Percentiles rank a stretch among this genome's conserved stretches.
These are phyloP conservation scores for Pseudomyrmex cubaensis DNA, from an alignment of 1,140 invertebrate species.

Conservation along the genomic window DNA sequence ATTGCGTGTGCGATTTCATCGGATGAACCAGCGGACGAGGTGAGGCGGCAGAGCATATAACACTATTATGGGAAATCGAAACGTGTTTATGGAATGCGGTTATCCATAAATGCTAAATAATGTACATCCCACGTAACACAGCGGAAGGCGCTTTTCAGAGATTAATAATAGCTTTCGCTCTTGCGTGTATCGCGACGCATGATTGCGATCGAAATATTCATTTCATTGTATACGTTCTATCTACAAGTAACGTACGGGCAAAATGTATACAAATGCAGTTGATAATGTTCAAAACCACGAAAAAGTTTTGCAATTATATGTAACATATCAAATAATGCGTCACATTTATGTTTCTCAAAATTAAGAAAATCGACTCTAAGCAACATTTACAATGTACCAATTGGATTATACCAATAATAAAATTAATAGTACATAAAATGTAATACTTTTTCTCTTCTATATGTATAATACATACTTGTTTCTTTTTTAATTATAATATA, in stretches of 20 bases:
- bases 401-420: no score
- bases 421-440: no score
- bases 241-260: background rate
- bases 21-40: conserved; percentile 4
- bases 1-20: conserved; percentile 57
- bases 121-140: conserved; percentile 34
- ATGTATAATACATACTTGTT: no score
- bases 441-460: no score
- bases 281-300: background rate
- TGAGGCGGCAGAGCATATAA: conserved; percentile 44
- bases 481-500: no score
- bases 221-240: conserved; percentile 3
- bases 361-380: background rate
- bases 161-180: conserved; percentile 54
- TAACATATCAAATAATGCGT: background rate
- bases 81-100: conserved; percentile 73
- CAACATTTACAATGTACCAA: no score
- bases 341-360: background rate
- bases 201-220: conserved; percentile 35
- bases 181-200: conserved; percentile 28
- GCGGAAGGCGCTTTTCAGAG: conserved; percentile 35
- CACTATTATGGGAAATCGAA: conserved; percentile 72
- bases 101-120: conserved; percentile 68
- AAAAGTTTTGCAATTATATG: background rate
- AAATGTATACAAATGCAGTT: background rate